Conservation (phyloP, 2,113 vertebrate species). For the Pongo abelii region DNA sequence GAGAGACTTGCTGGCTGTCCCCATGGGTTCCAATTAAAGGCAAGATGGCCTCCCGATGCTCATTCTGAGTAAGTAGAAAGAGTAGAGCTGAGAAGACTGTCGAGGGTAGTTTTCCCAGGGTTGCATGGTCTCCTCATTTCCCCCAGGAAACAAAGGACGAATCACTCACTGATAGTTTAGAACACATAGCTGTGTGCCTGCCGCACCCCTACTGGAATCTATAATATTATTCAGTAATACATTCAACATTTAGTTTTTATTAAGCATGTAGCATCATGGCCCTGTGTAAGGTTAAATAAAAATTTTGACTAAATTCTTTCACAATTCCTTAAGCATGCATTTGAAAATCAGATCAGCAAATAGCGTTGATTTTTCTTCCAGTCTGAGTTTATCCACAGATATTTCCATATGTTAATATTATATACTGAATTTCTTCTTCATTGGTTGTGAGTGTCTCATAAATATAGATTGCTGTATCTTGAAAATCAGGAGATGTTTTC, state of each 20-base stretch:
- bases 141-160: background rate
- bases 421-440: background rate
- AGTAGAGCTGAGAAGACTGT: background rate
- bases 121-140: background rate
- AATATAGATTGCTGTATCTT: background rate
- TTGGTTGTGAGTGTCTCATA: background rate
- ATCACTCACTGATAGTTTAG: background rate
- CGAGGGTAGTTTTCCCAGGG: background rate
- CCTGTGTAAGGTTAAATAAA: background rate
- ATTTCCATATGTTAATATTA: background rate
- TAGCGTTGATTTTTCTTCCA: background rate
- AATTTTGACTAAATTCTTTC: background rate
- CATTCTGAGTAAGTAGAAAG: background rate
- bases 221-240: background rate
- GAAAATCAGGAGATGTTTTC: conserved; percentile 41
- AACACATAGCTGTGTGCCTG: background rate
- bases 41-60: background rate
- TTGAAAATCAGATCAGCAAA: background rate
- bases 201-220: background rate
- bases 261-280: background rate
- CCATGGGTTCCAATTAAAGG: background rate
- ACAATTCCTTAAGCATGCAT: background rate
- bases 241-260: background rate
- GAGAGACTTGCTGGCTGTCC: background rate
- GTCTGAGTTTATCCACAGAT: background rate